Percentiles rank a stretch among this genome's conserved stretches.
These are phyloP conservation scores for Episyrphus balteatus DNA, from an alignment of 1,140 invertebrate genomes.

Conservation along the genomic window DNA sequence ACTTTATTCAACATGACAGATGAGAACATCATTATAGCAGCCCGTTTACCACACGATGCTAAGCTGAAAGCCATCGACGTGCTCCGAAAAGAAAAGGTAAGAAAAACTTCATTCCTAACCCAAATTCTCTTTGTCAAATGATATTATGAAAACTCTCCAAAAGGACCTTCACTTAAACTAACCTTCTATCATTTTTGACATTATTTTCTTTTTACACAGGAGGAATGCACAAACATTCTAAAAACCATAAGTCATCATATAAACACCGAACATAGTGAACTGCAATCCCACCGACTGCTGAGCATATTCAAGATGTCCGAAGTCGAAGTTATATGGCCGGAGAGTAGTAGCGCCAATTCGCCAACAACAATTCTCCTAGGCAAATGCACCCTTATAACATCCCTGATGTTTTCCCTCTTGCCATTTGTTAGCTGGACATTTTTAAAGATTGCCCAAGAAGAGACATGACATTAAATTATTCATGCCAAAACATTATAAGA, in stretches of 20 bases:
- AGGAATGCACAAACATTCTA: slow-evolving; percentile 68
- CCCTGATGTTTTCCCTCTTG: background rate
- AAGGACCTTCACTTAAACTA: background rate
- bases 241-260: slow-evolving; percentile 71
- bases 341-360: slow-evolving; percentile 23
- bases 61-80: slow-evolving; percentile 44
- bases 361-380: background rate
- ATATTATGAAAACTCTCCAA: background rate
- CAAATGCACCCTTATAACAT: background rate
- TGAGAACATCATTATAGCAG: slow-evolving; percentile 77
- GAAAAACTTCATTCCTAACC: slow-evolving; percentile 4
- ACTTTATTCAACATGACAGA: slow-evolving; percentile 72
- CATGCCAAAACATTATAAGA: too few relatives aligned
- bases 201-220: slow-evolving; percentile 45
- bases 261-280: slow-evolving; percentile 69
- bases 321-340: slow-evolving; percentile 59
- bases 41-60: slow-evolving; percentile 58
- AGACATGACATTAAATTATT: background rate
- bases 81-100: slow-evolving; percentile 59
- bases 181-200: background rate
- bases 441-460: background rate
- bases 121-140: background rate
- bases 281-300: slow-evolving; percentile 71
- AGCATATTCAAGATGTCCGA: slow-evolving; percentile 88
- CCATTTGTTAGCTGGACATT: background rate